phyloP scores from a whole-genome alignment of 2,888 invertebrate genomes.

The Blastobasis adustella region DNA sequence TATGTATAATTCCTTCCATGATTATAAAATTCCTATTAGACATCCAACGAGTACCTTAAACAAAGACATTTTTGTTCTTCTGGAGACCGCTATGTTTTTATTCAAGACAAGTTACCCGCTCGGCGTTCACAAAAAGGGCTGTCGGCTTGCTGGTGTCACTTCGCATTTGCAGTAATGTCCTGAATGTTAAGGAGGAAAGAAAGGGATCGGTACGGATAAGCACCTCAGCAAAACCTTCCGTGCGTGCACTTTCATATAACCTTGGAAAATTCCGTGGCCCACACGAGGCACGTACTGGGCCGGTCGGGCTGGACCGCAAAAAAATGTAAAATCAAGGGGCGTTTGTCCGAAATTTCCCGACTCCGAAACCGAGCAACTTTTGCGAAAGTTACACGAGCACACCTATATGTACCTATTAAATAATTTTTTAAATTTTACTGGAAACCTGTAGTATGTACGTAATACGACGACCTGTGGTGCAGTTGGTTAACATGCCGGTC shows the following conservation, averaged over 20 bases:
- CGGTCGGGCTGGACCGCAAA: background rate
- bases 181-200: conserved; percentile 34
- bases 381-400: no score
- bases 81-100: no score
- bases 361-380: no score
- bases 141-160: conserved; percentile 4
- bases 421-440: no score
- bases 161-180: conserved; percentile 24
- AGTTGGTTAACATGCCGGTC: no score
- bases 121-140: conserved; percentile 4
- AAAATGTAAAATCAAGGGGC: background rate
- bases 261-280: conserved; percentile 32
- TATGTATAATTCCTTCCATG: no score
- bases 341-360: background rate
- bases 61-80: no score
- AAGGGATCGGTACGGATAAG: conserved; percentile 37
- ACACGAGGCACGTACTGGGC: conserved; percentile 12
- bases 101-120: background rate
- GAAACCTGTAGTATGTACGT: no score
- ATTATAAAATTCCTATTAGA: no score
- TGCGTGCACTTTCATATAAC: conserved; percentile 39
- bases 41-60: no score
- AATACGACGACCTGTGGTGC: no score
- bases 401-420: no score
- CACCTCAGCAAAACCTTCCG: conserved; percentile 34